These are phyloP conservation scores for Paralichthys olivaceus DNA, from an alignment of 2,113 vertebrate species.

Conservation along the genomic window DNA sequence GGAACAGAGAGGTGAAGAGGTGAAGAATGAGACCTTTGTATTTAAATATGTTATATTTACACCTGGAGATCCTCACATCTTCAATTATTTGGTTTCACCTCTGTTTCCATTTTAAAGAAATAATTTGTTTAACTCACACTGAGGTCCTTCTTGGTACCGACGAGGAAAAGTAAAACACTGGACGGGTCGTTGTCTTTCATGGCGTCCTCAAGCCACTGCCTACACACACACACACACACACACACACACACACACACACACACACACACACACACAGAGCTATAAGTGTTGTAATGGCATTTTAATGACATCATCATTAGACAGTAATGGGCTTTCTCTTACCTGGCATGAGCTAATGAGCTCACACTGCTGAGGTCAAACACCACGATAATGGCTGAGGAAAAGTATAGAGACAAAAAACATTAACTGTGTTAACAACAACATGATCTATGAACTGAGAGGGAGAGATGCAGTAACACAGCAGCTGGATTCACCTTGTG, in stretches of 20 bases:
- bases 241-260: constrained; percentile 33
- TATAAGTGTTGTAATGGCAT: background rate
- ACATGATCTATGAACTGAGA: background rate
- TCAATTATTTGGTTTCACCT: background rate
- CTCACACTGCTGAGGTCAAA: constrained; percentile 90
- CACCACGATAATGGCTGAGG: constrained; percentile 91
- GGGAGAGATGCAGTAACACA: too few species aligned
- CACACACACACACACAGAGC: background rate
- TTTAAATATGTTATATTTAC: too few species aligned
- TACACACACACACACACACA: constrained; percentile 58
- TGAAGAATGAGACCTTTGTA: background rate
- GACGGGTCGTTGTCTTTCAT: constrained; percentile 95
- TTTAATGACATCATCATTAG: background rate
- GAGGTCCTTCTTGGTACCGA: constrained; percentile 97
- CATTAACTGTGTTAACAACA: background rate
- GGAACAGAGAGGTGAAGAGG: too few species aligned
- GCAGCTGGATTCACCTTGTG: constrained; percentile 86
- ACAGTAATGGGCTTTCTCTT: background rate
- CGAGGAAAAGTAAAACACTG: constrained; percentile 92
- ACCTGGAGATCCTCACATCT: background rate
- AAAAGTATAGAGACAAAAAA: constrained; percentile 4
- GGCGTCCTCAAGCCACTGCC: constrained; percentile 95
- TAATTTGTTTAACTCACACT: constrained; percentile 84
- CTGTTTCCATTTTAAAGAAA: background rate
- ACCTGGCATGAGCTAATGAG: constrained; percentile 91